Percentiles rank a stretch among this genome's conserved stretches.
These are phyloP conservation scores for Cricetomys ansorgei DNA, from an alignment of 2,113 vertebrate species.

Conservation along the genomic window DNA sequence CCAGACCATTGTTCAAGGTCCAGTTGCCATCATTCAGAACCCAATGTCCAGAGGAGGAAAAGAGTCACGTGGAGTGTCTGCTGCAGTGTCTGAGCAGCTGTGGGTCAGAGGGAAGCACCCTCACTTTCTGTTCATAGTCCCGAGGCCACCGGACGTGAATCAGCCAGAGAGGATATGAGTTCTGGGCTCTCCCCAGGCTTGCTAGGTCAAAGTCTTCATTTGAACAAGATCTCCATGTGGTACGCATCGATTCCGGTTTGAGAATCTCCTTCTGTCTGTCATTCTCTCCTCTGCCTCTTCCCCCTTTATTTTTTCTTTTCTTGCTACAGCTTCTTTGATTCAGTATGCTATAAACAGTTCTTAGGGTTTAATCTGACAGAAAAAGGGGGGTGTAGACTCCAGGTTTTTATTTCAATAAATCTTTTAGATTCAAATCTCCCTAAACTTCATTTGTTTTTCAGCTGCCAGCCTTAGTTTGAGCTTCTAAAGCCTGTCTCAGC, in stretches of 20 bases:
- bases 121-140: background rate
- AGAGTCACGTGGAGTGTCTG: background rate
- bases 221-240: background rate
- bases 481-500: slow-evolving; percentile 50
- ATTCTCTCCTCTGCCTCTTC: background rate
- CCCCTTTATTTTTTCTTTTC: background rate
- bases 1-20: background rate
- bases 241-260: background rate
- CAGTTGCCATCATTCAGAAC: background rate
- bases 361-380: slow-evolving; percentile 25
- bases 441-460: slow-evolving; percentile 13
- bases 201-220: background rate
- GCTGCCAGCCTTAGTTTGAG: slow-evolving; percentile 14
- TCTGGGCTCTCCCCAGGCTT: background rate
- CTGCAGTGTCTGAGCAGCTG: too few species aligned
- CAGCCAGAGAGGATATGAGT: background rate
- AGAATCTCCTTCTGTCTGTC: background rate
- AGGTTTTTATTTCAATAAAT: slow-evolving; percentile 52
- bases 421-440: slow-evolving; percentile 47
- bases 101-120: background rate
- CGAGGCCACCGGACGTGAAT: background rate
- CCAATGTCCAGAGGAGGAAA: background rate
- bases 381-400: background rate
- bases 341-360: background rate
- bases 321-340: slow-evolving; percentile 25